Evolutionary conservation across 2,888 invertebrate species (phyloP).

Genomic region (Melanophora roralis): DNA sequence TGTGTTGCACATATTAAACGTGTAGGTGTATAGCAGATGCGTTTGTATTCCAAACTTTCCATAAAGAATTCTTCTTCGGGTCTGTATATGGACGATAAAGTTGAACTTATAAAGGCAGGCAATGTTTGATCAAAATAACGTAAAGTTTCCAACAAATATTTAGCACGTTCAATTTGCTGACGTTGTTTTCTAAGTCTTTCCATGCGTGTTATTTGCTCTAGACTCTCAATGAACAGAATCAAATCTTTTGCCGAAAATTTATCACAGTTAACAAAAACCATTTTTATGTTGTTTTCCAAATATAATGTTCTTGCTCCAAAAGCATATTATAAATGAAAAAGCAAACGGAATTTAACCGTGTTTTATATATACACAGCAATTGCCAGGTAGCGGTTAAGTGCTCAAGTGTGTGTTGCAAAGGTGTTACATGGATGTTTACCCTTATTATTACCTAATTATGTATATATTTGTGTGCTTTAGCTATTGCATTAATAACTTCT

Average conservation of each 20-base stretch:
- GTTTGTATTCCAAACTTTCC: background rate
- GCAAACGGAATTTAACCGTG: no score
- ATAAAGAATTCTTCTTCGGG: background rate
- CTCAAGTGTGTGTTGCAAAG: no score
- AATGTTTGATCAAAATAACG: slow-evolving; percentile 7
- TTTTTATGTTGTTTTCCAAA: background rate
- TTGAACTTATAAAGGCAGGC: background rate
- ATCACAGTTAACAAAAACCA: background rate
- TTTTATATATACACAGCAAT: no score
- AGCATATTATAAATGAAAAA: no score
- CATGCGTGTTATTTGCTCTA: slow-evolving; percentile 32
- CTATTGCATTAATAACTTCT: no score
- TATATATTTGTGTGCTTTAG: no score
- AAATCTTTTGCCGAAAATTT: slow-evolving; percentile 34
- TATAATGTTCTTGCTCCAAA: no score
- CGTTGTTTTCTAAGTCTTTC: background rate
- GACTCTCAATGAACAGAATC: slow-evolving; percentile 27
- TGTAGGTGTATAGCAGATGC: background rate
- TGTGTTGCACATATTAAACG: no score
- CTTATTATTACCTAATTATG: no score
- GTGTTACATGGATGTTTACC: no score
- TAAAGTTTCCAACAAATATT: slow-evolving; percentile 13
- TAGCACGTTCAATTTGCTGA: background rate
- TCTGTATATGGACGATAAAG: background rate
- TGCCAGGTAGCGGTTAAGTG: no score